Base-by-base conservation (phyloP, 2,797 vertebrate genomes). In the Malacoctenus gilli region DNA sequence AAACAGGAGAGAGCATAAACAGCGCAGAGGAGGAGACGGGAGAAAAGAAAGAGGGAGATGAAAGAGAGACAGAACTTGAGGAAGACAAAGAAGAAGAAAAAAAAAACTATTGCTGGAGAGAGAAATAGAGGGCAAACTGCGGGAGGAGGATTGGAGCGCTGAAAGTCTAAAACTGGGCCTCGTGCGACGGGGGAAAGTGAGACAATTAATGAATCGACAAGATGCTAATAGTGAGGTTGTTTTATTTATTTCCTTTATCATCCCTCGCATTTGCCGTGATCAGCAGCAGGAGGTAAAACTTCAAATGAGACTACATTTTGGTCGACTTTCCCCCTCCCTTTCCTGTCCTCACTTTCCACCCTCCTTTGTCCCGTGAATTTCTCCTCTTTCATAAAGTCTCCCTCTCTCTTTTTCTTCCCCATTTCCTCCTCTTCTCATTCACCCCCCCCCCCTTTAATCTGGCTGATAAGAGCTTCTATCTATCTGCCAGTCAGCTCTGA, bases 401-500 rank as follows among this genome's bases (percentile, higher is more conserved):
- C 56, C 54, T 49, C 44, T 50, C 40, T 48, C 15, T 71, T 8
- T 25, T 25, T 25, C 23, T 57, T 25, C 23, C 23, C 8, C 23
- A 4, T 25, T 25, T 25, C 23, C 23, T 25, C 52, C 63, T 59
- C 60, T 55, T 68, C n/a, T n/a, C n/a, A n/a, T n/a, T n/a, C n/a
- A n/a, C n/a, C n/a, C 35, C 15, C 8, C 67, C 64, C 53, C 59
- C 74, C 71, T 80, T 66, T 72, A 67, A 72, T 79, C 80, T 76
- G 1, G 13, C 64, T 59, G 80, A 86, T 85, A 80, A 75, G 71
- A n/a, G 56, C 36, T 58, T 72, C 54, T 66, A 67, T 78, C 72
- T 39, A 38, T 63, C 78, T 84, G 84, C 70, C 79, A 82, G 46
- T 82, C 82, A 84, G 63, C 66, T 69, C 57, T 2, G 46, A 78